Evolutionary conservation across 2,888 invertebrate species (phyloP), one percentile per base, ranked within the genome.

Genomic region (Gymnoscelis rufifasciata): DNA sequence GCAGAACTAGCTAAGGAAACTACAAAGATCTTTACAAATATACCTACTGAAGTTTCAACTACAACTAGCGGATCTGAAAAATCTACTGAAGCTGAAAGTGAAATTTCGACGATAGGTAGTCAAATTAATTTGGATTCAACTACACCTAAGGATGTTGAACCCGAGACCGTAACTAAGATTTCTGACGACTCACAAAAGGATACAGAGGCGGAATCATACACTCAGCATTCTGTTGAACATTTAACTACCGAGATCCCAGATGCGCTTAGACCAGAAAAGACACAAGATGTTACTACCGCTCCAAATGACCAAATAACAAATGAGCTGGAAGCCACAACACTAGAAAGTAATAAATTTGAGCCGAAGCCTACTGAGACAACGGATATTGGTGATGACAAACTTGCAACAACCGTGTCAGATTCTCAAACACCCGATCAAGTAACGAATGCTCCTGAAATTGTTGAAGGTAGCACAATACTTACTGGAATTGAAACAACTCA

Each of bases 1-100:
- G 15, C 39, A 15, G 49, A 38, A 1, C 19, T 31, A 33, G 45
- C 46, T 6, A 47, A 40, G 6, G 45, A 54, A 39, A 7, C 30
- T 3, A 27, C 46, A 12, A 47, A 49, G 12, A 31, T 13, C 7
- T 14, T 44, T 23, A 12, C 36, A 30, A n/a, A 43, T 31, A 10
- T 26, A 26, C 23, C 49, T 26, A 47, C 47, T n/a, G 49, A 43
- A 33, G 23, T 27, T 31, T 29, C 23, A 23, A 13, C 7, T 11
- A 10, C 30, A 8, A 13, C 27, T 10, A 10, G 26, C 23, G 33
- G 33, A 27, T 33, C 38, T 13, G 36, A 29, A 8, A 49, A 38
- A 43, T 38, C 49, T 7, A 13, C 10, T 31, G 40, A 26, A 2
- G 13, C 14, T 10, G 31, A 33, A 0, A 37, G 38, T 26, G 42